Evolutionary conservation across 2,888 invertebrate species (phyloP).

Genomic region (Metalampra italica): DNA sequence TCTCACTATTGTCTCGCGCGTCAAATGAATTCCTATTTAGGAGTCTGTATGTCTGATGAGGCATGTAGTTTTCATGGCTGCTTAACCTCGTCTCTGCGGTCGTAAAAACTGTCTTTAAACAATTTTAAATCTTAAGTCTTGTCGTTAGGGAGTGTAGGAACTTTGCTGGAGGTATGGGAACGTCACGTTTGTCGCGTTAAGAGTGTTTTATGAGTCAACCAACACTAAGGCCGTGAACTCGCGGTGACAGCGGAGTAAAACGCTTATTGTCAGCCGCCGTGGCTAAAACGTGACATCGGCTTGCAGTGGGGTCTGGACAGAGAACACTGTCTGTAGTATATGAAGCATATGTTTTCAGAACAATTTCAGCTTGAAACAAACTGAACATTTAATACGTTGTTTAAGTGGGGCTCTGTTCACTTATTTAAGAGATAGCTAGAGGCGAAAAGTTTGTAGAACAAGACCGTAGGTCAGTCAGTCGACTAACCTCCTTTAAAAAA

Average conservation of each 20-base stretch:
- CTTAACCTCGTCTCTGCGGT: constrained; percentile 24
- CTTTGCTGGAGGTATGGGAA: background rate
- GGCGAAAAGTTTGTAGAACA: too few species aligned
- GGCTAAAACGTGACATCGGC: constrained; percentile 72
- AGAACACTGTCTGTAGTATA: constrained; percentile 18
- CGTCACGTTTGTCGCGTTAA: constrained; percentile 36
- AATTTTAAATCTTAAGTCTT: constrained; percentile 14
- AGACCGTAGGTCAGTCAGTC: too few species aligned
- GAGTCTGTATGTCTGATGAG: constrained; percentile 53
- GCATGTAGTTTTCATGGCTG: constrained; percentile 44
- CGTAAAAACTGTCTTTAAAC: constrained; percentile 1
- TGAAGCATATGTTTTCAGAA: too few species aligned
- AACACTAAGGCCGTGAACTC: constrained; percentile 54
- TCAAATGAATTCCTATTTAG: constrained; percentile 50
- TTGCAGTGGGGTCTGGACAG: constrained; percentile 55
- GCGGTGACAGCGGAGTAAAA: constrained; percentile 60
- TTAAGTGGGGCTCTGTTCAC: too few species aligned
- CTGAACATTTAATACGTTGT: too few species aligned
- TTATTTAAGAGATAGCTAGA: too few species aligned
- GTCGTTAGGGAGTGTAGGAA: constrained; percentile 8
- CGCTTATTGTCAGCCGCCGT: constrained; percentile 72
- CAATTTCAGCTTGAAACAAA: too few species aligned
- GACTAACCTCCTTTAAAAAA: too few species aligned
- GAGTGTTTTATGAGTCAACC: constrained; percentile 59
- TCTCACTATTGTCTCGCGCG: constrained; percentile 33